Conservation (phyloP, 2,888 invertebrate species). For the Sympetrum striolatum region DNA sequence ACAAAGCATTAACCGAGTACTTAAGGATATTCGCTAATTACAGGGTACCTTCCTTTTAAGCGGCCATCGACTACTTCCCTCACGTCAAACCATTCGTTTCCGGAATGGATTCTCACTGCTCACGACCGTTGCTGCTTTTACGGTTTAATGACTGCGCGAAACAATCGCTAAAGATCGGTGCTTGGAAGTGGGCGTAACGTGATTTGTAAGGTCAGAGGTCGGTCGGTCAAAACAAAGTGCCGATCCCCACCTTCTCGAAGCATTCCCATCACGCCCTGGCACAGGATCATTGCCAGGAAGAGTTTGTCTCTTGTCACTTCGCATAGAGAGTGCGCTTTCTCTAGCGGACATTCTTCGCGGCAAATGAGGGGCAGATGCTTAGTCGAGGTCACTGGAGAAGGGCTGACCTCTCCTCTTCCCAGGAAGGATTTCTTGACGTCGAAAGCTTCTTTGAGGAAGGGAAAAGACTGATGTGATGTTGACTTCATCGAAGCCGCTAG, state of each 20-base stretch:
- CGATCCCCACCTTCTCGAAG: neutral
- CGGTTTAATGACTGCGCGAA: neutral
- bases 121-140: neutral
- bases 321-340: neutral
- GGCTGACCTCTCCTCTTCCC: neutral
- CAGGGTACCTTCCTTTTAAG: too few species aligned
- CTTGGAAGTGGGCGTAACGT: neutral
- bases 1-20: too few species aligned
- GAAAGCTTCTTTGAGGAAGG: too few species aligned
- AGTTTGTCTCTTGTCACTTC: neutral
- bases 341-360: neutral
- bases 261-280: neutral
- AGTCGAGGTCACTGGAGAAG: neutral
- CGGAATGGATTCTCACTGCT: too few species aligned
- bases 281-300: neutral
- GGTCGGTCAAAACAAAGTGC: neutral
- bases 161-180: neutral
- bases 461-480: too few species aligned
- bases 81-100: too few species aligned
- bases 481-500: too few species aligned
- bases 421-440: too few species aligned
- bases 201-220: neutral
- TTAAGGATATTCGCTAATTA: too few species aligned
- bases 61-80: too few species aligned
- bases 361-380: neutral